Conservation (phyloP, 2,797 vertebrate genomes). For the Coilia nasus region DNA sequence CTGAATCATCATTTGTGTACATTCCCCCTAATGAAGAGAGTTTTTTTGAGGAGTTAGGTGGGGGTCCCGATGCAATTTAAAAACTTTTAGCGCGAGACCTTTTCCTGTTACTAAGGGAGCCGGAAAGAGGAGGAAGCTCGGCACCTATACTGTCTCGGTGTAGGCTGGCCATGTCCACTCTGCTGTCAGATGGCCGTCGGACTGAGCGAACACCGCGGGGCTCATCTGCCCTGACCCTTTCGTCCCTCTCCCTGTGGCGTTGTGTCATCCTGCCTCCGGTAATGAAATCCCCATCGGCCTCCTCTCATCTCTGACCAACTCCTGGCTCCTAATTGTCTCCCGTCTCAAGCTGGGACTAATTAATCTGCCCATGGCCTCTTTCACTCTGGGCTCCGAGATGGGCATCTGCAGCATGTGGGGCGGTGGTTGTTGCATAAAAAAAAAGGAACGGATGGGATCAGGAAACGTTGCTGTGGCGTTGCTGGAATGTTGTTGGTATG, state of each 20-base stretch:
- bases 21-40: background rate
- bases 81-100: slow-evolving; percentile 5
- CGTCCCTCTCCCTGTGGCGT: slow-evolving; percentile 38
- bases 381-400: slow-evolving; percentile 28
- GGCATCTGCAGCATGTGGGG: background rate
- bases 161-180: slow-evolving; percentile 24
- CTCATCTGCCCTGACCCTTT: slow-evolving; percentile 43
- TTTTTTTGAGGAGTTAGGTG: background rate
- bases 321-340: slow-evolving; percentile 48
- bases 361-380: slow-evolving; percentile 40
- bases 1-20: slow-evolving; percentile 2
- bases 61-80: background rate
- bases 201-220: background rate
- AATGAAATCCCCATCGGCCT: slow-evolving; percentile 44
- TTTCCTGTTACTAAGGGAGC: background rate
- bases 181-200: slow-evolving; percentile 28
- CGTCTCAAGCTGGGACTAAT: slow-evolving; percentile 50
- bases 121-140: background rate
- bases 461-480: background rate
- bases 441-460: too few relatives aligned
- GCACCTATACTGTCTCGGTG: slow-evolving; percentile 9
- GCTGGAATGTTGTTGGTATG: background rate
- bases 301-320: slow-evolving; percentile 41
- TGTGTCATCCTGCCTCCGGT: slow-evolving; percentile 41
- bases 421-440: background rate